These are phyloP conservation scores for Pristionchus mayeri DNA, from an alignment of 2,888 invertebrate species.

Conservation along the genomic window DNA sequence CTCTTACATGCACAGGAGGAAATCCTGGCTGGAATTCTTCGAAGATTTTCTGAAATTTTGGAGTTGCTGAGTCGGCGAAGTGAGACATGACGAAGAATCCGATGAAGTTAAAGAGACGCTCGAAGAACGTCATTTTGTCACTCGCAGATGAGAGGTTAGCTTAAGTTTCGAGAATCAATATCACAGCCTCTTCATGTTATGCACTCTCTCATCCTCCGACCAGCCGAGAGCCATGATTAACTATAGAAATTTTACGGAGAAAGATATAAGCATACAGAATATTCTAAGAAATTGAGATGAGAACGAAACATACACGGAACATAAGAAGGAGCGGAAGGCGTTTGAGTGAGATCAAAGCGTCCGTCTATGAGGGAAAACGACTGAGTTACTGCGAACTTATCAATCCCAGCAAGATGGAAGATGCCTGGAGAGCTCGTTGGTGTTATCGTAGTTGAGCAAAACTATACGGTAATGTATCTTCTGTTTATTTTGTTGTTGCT, in stretches of 20 bases:
- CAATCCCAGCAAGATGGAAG: slow-evolving; percentile 40
- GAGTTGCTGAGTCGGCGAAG: not conserved
- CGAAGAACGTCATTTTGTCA: slow-evolving; percentile 31
- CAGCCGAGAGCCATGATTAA: too few relatives aligned
- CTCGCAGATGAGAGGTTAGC: not conserved
- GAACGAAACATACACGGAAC: not conserved
- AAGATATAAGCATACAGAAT: too few relatives aligned
- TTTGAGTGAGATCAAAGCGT: not conserved
- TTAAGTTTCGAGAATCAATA: not conserved
- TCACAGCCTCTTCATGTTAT: too few relatives aligned
- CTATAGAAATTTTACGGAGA: too few relatives aligned
- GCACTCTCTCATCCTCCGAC: too few relatives aligned
- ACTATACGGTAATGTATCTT: too few relatives aligned
- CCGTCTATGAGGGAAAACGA: slow-evolving; percentile 41
- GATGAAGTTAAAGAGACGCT: slow-evolving; percentile 32
- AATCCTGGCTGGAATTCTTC: slow-evolving; percentile 35
- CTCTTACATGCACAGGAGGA: not conserved
- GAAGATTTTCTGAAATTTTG: slow-evolving; percentile 20
- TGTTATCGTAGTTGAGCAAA: too few relatives aligned
- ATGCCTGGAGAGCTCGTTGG: not conserved
- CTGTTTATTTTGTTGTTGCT: too few relatives aligned
- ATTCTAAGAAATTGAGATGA: too few relatives aligned
- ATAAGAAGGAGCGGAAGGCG: slow-evolving; percentile 24
- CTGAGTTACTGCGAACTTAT: slow-evolving; percentile 45
- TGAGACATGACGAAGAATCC: slow-evolving; percentile 26